Base-by-base conservation (phyloP, 2,797 vertebrate genomes). In the Sebastes variabilis region DNA sequence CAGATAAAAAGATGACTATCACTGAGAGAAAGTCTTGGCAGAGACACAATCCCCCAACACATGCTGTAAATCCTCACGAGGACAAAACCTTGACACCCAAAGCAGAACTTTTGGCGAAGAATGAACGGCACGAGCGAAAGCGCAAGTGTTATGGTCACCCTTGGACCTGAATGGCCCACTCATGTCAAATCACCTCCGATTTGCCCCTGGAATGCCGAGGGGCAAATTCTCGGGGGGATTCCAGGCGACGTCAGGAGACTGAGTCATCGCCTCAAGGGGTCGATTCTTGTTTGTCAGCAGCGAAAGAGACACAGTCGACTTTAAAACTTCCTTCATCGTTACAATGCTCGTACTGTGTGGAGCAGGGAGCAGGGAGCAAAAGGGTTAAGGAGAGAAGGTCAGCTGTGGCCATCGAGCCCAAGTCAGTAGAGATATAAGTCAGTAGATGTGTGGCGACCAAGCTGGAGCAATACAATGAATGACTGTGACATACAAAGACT, bases 291-390 rank as follows among this genome's bases (percentile, higher is more conserved):
- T 75, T 68, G 75, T 46, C 83, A 70, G 74, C 58, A 14, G 67
- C 71, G 70, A 77, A 79, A 87, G 80, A 83, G 80, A 79, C 72
- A 72, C 80, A 46, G 82, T 81, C 58, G 16, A 76, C 81, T 85
- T 91, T 83, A 87, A 85, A 84, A 81, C 82, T 60, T 77, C 76
- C 70, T 66, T 72, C 79, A 22, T 77, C 12, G 2, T 60, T 55
- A 95, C 93, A 95, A 93, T 88, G 88, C 74, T 72, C 61, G 67
- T 12, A 84, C 85, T 95, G 94, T 95, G 78, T 86, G 77, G 34
- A 56, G 75, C 30, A 20, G 77, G 77, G 34, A 56, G 75, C 30
- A 20, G 77, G 65, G 79, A 78, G 77, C 68, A 72, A 30, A 78
- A 36, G 80, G 88, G 86, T 92, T 88, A 84, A 85, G 64, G 59